Percentiles rank a stretch among this genome's conserved stretches.
Evolutionary conservation across 2,888 invertebrate species (phyloP).

Genomic region (Drosophila atroscutellata): DNA sequence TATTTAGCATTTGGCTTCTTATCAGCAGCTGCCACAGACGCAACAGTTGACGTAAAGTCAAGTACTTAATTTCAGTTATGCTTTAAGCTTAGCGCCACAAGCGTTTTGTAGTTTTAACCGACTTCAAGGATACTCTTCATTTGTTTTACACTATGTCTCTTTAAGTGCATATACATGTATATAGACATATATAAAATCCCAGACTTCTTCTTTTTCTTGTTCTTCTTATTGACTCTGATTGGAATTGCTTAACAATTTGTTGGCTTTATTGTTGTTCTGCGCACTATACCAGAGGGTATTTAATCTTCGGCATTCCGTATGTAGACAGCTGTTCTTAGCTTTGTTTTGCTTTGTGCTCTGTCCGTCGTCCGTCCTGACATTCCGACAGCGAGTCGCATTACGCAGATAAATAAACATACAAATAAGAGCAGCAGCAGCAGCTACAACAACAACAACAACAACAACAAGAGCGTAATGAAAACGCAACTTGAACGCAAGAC

Average conservation of each 20-base stretch:
- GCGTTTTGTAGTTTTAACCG: neutral
- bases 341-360: constrained; percentile 9
- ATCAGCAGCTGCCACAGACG: constrained; percentile 17
- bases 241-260: neutral
- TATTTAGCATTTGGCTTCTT: constrained; percentile 8
- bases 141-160: neutral
- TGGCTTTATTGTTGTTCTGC: neutral
- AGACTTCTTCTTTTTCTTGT: neutral
- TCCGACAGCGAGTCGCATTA: constrained; percentile 57
- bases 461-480: constrained; percentile 19
- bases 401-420: constrained; percentile 57
- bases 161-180: neutral
- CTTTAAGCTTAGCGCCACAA: neutral
- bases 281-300: constrained; percentile 2
- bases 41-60: constrained; percentile 12
- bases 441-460: neutral
- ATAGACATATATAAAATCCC: neutral
- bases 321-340: constrained; percentile 12
- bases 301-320: constrained; percentile 8
- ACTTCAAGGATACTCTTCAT: constrained; percentile 5
- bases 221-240: neutral
- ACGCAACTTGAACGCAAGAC: constrained; percentile 18
- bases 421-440: constrained; percentile 19
- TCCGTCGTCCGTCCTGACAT: constrained; percentile 39
- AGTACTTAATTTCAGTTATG: constrained; percentile 14